Conservation (phyloP, 2,797 vertebrate species). For the Channallabes apus region DNA sequence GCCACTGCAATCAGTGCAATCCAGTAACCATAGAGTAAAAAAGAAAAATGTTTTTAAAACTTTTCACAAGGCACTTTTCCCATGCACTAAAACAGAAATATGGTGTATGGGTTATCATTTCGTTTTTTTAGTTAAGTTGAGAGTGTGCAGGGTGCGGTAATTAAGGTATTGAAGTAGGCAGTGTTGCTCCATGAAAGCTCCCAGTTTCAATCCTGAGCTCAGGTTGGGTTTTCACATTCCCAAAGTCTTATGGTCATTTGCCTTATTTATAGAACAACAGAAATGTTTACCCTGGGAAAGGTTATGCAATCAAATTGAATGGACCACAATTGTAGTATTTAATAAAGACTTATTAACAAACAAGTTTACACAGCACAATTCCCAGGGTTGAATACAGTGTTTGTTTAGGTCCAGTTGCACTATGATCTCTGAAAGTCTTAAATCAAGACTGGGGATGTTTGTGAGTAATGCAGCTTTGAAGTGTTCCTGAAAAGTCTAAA, state of each 20-base stretch:
- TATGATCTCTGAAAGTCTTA: too few species aligned
- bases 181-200: background rate
- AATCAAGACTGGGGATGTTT: too few species aligned
- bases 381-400: too few species aligned
- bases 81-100: background rate
- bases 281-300: background rate
- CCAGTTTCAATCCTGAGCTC: background rate
- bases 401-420: too few species aligned
- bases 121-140: background rate
- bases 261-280: too few species aligned
- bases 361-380: too few species aligned
- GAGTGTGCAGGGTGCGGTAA: background rate
- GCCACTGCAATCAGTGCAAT: constrained; percentile 55
- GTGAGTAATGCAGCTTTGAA: background rate
- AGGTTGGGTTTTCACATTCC: background rate
- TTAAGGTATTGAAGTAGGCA: background rate
- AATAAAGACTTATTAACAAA: background rate
- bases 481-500: background rate
- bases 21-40: constrained; percentile 16
- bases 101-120: background rate
- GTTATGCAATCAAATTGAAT: background rate
- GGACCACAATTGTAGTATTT: background rate
- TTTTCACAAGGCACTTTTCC: background rate
- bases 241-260: background rate
- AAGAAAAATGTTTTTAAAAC: background rate